Conservation (phyloP, 2,797 vertebrate species). For the Allobates femoralis region DNA sequence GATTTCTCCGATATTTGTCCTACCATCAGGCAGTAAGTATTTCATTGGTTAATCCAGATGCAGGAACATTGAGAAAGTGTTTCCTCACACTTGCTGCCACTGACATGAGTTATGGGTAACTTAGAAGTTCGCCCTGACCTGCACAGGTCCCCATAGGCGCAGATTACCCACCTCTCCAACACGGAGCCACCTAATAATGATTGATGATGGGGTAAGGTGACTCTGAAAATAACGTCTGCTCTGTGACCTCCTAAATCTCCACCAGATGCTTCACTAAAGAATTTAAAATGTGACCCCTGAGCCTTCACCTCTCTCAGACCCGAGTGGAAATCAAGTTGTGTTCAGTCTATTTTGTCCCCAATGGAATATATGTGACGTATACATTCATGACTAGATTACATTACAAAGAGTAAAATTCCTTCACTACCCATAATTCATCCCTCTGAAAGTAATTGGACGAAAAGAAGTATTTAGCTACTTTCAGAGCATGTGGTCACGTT, state of each 20-base stretch:
- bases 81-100: constrained; percentile 47
- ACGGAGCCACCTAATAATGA: constrained; percentile 57
- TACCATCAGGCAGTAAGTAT: too few relatives aligned
- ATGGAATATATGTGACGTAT: neutral
- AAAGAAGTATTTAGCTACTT: neutral
- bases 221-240: constrained; percentile 63
- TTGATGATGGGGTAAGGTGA: constrained; percentile 41
- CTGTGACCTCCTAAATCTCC: constrained; percentile 68
- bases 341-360: constrained; percentile 1
- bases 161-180: constrained; percentile 27
- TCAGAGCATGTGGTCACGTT: neutral
- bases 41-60: constrained; percentile 14
- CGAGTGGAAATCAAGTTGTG: constrained; percentile 12
- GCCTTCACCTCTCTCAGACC: constrained; percentile 17
- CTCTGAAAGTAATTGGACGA: neutral
- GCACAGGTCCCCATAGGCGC: neutral
- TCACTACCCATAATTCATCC: neutral
- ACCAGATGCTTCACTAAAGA: constrained; percentile 64
- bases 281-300: constrained; percentile 46
- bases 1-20: too few relatives aligned
- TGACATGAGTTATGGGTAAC: constrained; percentile 42
- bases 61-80: constrained; percentile 1
- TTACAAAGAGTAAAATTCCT: constrained; percentile 5
- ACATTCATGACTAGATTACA: neutral
- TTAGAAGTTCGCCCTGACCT: constrained; percentile 3